Base-by-base conservation (phyloP, 2,797 vertebrate genomes). In the Anolis apletophallus region DNA sequence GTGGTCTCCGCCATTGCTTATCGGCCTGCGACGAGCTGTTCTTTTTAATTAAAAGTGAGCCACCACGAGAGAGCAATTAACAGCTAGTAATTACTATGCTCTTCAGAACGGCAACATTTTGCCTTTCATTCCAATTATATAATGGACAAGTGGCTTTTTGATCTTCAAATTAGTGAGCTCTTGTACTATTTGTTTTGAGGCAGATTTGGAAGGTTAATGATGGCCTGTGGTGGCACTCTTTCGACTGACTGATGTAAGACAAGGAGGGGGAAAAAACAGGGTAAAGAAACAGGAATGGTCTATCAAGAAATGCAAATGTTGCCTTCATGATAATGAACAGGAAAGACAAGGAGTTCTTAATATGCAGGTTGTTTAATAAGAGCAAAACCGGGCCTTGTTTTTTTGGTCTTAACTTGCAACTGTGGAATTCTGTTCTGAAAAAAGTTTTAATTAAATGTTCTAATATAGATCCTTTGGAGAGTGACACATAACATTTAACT, bases 1-100 rank as follows among this genome's bases (percentile, higher is more conserved):
- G 92, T 97, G 95, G 97, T 97, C 97, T 97, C 97, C 96, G 96
- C 97, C 95, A 96, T 95, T 96, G 98, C 98, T 99, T 99, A 99
- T 99, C 99, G 96, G 97, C 96, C 97, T 94, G 97, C 97, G 87
- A 98, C 98, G 98, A 98, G 98, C 98, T 95, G 98, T 98, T 98
- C 97, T 98, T 98, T 98, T 99, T 99, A 99, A 99, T 99, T 99
- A 99, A 99, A 99, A 98, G 97, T 97, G 97, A 99, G 97, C 98
- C 98, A 98, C 98, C 97, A 97, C 98, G 97, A 99, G 98, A 98
- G 97, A 97, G 98, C 98, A 99, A 99, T 99, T 99, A 99, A 99
- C 99, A 98, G 97, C 98, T 98, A 97, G 98, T 99, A 99, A 99
- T 99, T 99, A 99, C 97, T 96, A 96, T 96, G 97, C 97, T 97